Percentiles rank a stretch among this genome's conserved stretches.
Conservation (phyloP, 2,888 invertebrate species). For the Nymphalis urticae region DNA sequence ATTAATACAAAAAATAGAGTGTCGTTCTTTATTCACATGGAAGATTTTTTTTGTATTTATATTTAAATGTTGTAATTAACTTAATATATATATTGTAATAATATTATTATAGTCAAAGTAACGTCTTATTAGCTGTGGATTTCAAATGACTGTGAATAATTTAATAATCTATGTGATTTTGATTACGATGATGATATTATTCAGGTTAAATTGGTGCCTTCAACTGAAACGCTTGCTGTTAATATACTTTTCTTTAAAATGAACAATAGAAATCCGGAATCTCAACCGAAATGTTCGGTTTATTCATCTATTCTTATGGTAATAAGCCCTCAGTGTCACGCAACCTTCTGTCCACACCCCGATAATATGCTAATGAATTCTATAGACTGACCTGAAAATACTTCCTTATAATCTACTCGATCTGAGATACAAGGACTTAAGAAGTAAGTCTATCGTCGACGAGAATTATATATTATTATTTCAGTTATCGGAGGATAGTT, state of each 20-base stretch:
- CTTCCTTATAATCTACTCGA: conserved; percentile 57
- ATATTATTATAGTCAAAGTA: too few relatives aligned
- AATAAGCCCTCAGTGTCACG: conserved; percentile 72
- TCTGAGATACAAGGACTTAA: conserved; percentile 9
- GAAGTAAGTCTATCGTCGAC: neutral
- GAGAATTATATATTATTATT: neutral
- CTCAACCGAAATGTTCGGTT: conserved; percentile 59
- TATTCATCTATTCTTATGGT: conserved; percentile 76
- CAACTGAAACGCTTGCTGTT: neutral
- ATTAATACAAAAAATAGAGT: too few relatives aligned
- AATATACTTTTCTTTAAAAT: conserved; percentile 25
- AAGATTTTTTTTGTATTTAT: too few relatives aligned
- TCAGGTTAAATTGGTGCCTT: neutral
- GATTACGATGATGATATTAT: too few relatives aligned
- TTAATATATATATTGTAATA: too few relatives aligned
- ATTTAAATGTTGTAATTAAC: too few relatives aligned
- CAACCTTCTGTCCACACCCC: conserved; percentile 76
- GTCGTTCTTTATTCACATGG: too few relatives aligned
- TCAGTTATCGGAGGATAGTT: too few relatives aligned
- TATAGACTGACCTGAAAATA: conserved; percentile 74
- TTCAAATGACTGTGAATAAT: too few relatives aligned
- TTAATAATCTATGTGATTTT: too few relatives aligned
- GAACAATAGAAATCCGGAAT: conserved; percentile 32
- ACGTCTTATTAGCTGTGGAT: too few relatives aligned
- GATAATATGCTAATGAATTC: conserved; percentile 78